A percentile compares a stretch with the other conserved stretches of the same genome.
Evolutionary conservation across 1,140 invertebrate genomes (phyloP).

Genomic region (Drosophila miranda): DNA sequence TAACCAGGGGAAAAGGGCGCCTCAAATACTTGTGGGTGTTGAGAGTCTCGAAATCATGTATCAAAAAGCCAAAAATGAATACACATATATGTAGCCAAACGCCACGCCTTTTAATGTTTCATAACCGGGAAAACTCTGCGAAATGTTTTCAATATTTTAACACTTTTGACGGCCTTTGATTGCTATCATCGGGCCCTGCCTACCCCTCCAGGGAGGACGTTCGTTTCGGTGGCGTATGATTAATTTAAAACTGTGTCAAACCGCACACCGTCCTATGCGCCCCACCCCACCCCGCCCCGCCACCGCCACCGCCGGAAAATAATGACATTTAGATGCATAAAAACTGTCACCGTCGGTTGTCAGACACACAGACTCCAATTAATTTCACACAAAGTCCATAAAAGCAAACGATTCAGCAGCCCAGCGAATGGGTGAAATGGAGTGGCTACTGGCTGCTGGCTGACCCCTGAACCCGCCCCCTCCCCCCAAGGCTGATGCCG

Average conservation of each 20-base stretch:
- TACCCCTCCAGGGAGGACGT: too few species aligned
- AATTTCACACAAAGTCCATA: constrained; percentile 77
- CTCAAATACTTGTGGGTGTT: too few species aligned
- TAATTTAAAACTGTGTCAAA: constrained; percentile 79
- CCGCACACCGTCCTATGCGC: constrained; percentile 47
- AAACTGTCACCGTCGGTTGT: constrained; percentile 64
- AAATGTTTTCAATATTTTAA: constrained; percentile 50
- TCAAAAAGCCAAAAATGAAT: too few species aligned
- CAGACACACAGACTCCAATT: constrained; percentile 73
- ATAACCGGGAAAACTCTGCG: constrained; percentile 10
- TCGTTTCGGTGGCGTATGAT: constrained; percentile 66
- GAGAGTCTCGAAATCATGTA: too few species aligned
- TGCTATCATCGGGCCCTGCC: constrained; percentile 22
- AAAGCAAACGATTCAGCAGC: constrained; percentile 61
- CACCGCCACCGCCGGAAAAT: constrained; percentile 14
- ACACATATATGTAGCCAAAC: too few species aligned
- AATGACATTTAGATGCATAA: constrained; percentile 53
- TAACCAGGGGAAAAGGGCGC: neutral
- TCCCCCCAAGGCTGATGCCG: neutral
- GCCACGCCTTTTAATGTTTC: constrained; percentile 20
- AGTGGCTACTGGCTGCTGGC: neutral
- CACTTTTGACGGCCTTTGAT: constrained; percentile 38
- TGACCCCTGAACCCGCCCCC: constrained; percentile 2
- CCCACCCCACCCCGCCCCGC: neutral
- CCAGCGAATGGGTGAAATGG: constrained; percentile 2